Evolutionary conservation across 2,888 invertebrate genomes (phyloP).

Genomic region (Napeogenes inachia): DNA sequence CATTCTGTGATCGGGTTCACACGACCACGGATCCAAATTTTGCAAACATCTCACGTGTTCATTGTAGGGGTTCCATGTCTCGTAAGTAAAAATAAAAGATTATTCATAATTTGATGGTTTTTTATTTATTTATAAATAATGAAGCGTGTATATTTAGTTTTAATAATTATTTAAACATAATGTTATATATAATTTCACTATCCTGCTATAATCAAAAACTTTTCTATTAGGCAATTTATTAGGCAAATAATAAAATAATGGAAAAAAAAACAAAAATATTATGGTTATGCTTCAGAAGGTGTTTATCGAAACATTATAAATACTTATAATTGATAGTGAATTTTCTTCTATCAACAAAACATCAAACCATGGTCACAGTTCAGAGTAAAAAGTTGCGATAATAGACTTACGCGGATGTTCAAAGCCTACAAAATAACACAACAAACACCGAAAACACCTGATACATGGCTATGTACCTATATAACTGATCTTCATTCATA

Average conservation of each 20-base stretch:
- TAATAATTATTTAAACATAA: no score
- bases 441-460: conserved; percentile 59
- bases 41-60: conserved; percentile 61
- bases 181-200: no score
- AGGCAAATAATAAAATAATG: no score
- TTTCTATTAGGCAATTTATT: no score
- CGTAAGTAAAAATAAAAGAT: background rate
- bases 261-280: no score
- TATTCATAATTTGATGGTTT: background rate
- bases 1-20: conserved; percentile 55
- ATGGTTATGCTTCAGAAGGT: no score
- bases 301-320: no score
- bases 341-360: conserved; percentile 5
- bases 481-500: conserved; percentile 9
- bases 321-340: no score
- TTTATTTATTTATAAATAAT: background rate
- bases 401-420: conserved; percentile 67
- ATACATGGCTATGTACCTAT: conserved; percentile 40
- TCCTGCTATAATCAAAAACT: no score
- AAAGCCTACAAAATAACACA: conserved; percentile 72
- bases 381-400: conserved; percentile 63
- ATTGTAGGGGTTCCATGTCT: conserved; percentile 42
- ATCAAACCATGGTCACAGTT: conserved; percentile 41
- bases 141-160: background rate
- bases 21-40: conserved; percentile 55